Conservation (phyloP, 2,888 invertebrate genomes). For the Melinopterus prodromus region DNA sequence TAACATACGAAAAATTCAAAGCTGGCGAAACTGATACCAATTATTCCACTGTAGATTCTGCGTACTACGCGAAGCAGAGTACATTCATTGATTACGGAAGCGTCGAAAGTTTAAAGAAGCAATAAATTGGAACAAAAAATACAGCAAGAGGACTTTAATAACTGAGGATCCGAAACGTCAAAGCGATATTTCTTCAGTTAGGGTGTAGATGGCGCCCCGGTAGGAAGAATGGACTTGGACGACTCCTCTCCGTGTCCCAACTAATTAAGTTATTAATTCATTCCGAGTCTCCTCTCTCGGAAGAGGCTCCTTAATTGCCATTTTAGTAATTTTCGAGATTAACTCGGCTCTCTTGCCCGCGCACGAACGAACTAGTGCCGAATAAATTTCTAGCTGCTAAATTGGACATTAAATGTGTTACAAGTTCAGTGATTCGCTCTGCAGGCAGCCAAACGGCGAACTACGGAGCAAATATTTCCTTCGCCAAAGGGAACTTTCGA, state of each 20-base stretch:
- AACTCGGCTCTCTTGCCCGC: conserved; percentile 11
- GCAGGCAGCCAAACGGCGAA: not conserved
- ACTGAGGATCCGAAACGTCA: not conserved
- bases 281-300: not conserved
- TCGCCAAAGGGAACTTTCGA: not conserved
- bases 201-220: not conserved
- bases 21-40: no score
- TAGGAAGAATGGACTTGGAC: not conserved
- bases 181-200: conserved; percentile 4
- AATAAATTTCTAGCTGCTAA: not conserved
- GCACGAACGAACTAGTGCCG: not conserved
- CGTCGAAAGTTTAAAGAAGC: not conserved
- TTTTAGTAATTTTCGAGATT: conserved; percentile 26
- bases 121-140: not conserved
- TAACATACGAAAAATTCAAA: no score
- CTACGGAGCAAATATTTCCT: not conserved
- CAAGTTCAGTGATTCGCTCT: conserved; percentile 4
- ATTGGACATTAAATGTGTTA: conserved; percentile 4
- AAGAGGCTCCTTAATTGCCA: conserved; percentile 17
- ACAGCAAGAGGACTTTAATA: not conserved
- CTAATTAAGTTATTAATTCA: conserved; percentile 4
- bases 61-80: not conserved
- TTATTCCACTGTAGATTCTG: no score
- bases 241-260: not conserved
- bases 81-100: not conserved